Evolutionary conservation across 2,113 vertebrate species (phyloP).

Genomic region (Chaetorhynchus papuensis): DNA sequence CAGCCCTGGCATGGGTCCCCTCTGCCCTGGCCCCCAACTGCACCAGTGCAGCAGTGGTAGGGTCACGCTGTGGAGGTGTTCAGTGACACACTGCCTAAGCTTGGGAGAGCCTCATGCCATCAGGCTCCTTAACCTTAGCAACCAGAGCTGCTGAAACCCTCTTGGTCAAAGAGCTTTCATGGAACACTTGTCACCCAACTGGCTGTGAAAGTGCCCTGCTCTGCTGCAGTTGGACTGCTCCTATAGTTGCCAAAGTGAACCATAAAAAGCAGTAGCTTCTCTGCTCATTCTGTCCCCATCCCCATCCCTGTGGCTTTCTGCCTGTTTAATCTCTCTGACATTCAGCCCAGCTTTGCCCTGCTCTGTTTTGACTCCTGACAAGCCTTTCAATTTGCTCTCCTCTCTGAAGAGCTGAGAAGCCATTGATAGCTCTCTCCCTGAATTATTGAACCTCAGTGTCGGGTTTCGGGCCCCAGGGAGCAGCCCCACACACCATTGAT

Average conservation of each 20-base stretch:
- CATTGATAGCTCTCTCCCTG: conserved; percentile 81
- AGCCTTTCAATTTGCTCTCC: conserved; percentile 92
- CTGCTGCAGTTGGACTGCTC: not conserved
- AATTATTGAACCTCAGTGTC: conserved; percentile 78
- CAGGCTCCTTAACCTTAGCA: not conserved
- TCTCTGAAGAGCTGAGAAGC: conserved; percentile 84
- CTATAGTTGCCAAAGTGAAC: not conserved
- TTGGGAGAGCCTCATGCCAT: not conserved
- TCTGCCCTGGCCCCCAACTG: accelerated
- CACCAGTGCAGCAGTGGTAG: not conserved
- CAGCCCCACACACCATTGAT: conserved; percentile 72
- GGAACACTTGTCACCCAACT: not conserved
- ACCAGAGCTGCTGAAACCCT: not conserved
- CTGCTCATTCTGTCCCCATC: not conserved
- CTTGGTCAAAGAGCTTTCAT: not conserved
- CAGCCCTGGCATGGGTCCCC: not conserved
- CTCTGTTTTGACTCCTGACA: conserved; percentile 89
- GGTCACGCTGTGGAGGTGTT: not conserved
- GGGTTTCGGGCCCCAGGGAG: conserved; percentile 74
- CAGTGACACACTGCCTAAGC: not conserved
- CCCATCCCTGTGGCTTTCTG: conserved; percentile 16
- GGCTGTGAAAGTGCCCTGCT: not conserved
- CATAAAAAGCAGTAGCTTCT: not conserved
- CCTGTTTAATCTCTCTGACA: conserved; percentile 59
- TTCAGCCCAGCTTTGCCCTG: conserved; percentile 64